phyloP scores from a whole-genome alignment of 2,113 vertebrate species.

The Microcebus tavaratra region DNA sequence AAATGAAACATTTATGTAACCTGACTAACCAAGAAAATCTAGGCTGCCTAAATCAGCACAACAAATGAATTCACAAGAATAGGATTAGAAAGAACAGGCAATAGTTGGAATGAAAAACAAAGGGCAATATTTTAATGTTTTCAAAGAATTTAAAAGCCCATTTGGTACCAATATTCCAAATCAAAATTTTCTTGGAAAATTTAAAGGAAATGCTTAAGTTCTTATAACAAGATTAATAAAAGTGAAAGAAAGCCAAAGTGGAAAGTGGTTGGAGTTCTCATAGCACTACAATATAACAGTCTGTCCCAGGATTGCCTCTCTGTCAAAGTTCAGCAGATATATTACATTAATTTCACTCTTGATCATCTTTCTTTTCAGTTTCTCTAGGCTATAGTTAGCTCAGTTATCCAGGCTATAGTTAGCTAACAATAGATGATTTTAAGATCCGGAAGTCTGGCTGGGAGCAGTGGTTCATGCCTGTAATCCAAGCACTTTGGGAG shows the following conservation, averaged over 20 bases:
- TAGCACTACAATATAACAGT: not conserved
- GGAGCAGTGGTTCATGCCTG: no score
- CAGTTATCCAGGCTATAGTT: not conserved
- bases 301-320: not conserved
- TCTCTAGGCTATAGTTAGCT: not conserved
- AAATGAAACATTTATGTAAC: not conserved
- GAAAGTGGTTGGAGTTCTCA: not conserved
- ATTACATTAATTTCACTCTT: not conserved
- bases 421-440: not conserved
- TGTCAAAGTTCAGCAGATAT: not conserved
- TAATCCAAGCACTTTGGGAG: no score
- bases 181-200: not conserved
- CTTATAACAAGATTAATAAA: slow-evolving; percentile 16
- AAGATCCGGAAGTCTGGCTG: not conserved
- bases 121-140: not conserved
- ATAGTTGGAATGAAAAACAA: not conserved
- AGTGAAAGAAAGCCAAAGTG: not conserved
- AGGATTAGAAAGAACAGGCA: not conserved
- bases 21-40: not conserved
- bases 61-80: not conserved
- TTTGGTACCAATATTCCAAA: not conserved
- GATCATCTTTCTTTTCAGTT: not conserved
- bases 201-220: not conserved
- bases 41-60: not conserved
- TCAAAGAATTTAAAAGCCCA: not conserved